Evolutionary conservation across 2,888 invertebrate genomes (phyloP), one percentile per base, ranked within the genome.

Genomic region (Amiota minor): DNA sequence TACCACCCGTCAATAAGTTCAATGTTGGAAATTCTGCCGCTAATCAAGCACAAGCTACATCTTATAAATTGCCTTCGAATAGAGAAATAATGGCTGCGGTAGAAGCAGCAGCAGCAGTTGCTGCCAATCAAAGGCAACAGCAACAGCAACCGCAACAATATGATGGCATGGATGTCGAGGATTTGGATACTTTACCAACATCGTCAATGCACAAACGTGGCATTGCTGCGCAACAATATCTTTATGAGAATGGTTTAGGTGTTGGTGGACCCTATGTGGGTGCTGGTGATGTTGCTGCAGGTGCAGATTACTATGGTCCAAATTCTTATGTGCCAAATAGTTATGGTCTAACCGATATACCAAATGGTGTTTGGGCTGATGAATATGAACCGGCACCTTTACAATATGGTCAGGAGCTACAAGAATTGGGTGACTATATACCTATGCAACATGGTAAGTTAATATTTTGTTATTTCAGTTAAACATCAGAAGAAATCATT

Each of bases 391-490:
- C 16, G 47, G 82, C 88, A 14, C 78, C 85, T 35, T 77, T 86
- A 49, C 75, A 85, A 76, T 87, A 86, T 72, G 78, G 80, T 1
- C 35, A 35, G 35, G 90, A 89, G 70, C 73, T 88, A 55, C 89
- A 88, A 79, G 89, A 89, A 2, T 74, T 89, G 71, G 89, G 90
- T 46, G 88, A 89, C 68, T 90, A 88, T 78, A 82, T 81, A 46
- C 84, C 88, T 12, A 85, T 87, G 76, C 81, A 83, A 75, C 77
- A 81, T 79, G 81, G 87, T 87, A 76, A 71, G 73, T 77, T 35
- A 3, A 10, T 16, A 56, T 56, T 35, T 1, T 53, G 12, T 71
- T 46, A 35, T 18, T 56, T 16, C 16, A 50, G 9, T 64, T 68
- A 3, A 2, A 35, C 20, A 50, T 49, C 11, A 46, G 47, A 12